phyloP scores from a whole-genome alignment of 2,797 vertebrate species.

The Spinus olivaceus region DNA sequence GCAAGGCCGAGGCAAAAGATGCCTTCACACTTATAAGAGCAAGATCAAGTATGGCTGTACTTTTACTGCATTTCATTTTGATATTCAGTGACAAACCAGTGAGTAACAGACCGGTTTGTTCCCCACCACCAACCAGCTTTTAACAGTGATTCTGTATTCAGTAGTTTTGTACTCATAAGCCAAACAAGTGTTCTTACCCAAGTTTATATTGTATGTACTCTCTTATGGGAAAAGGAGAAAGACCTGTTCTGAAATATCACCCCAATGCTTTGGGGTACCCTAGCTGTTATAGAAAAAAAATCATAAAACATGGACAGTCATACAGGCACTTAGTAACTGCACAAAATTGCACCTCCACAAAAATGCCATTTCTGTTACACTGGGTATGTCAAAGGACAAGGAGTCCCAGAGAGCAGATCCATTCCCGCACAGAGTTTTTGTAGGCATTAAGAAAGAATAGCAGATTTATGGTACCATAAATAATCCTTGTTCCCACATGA shows the following conservation, averaged over 20 bases:
- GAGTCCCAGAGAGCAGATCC: background rate
- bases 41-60: background rate
- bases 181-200: background rate
- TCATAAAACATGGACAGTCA: background rate
- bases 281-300: background rate
- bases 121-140: background rate
- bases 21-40: background rate
- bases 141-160: background rate
- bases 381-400: background rate
- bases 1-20: background rate
- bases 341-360: background rate
- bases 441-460: background rate
- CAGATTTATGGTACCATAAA: background rate
- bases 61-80: background rate
- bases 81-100: background rate
- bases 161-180: background rate
- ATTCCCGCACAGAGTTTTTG: background rate
- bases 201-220: background rate
- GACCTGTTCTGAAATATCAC: background rate
- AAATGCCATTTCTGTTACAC: background rate
- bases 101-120: background rate
- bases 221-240: background rate
- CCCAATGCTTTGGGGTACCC: background rate
- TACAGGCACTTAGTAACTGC: background rate
- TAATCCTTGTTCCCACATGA: background rate